phyloP scores from a whole-genome alignment of 2,797 vertebrate genomes.

The Cryptoblepharus egeriae region DNA sequence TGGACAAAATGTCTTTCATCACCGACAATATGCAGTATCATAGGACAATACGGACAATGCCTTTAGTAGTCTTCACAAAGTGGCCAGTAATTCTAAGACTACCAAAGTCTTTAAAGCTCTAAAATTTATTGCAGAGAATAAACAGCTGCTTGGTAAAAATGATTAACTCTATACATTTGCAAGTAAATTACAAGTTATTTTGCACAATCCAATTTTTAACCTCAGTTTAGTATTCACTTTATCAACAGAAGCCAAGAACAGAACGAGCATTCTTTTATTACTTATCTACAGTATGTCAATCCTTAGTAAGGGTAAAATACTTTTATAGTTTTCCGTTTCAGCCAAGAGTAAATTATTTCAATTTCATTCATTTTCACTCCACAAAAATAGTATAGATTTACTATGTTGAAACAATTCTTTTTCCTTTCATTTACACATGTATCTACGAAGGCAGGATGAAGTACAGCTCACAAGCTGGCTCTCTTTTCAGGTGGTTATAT shows the following conservation, averaged over 20 bases:
- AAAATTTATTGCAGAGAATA: constrained; percentile 20
- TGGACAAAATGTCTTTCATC: background rate
- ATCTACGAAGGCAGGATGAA: constrained; percentile 66
- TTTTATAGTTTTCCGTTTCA: constrained; percentile 70
- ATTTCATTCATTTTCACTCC: constrained; percentile 70
- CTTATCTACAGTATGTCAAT: constrained; percentile 60
- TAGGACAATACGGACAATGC: background rate
- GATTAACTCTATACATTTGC: constrained; percentile 44
- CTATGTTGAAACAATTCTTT: constrained; percentile 68
- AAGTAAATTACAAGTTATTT: constrained; percentile 52
- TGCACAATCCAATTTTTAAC: constrained; percentile 43
- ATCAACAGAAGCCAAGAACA: constrained; percentile 47
- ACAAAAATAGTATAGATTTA: constrained; percentile 72
- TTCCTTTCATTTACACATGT: constrained; percentile 73
- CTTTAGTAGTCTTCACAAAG: background rate
- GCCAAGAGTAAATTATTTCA: constrained; percentile 73
- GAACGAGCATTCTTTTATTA: constrained; percentile 56
- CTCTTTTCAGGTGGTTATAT: constrained; percentile 60
- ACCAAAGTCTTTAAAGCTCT: too few relatives aligned
- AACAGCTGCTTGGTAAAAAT: constrained; percentile 47
- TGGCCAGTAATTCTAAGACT: constrained; percentile 8
- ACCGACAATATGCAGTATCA: background rate
- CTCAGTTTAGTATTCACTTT: constrained; percentile 51
- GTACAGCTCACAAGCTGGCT: constrained; percentile 56
- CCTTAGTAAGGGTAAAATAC: constrained; percentile 67